Evolutionary conservation across 2,797 vertebrate species (phyloP).

Genomic region (Acrocephalus scirpaceus): DNA sequence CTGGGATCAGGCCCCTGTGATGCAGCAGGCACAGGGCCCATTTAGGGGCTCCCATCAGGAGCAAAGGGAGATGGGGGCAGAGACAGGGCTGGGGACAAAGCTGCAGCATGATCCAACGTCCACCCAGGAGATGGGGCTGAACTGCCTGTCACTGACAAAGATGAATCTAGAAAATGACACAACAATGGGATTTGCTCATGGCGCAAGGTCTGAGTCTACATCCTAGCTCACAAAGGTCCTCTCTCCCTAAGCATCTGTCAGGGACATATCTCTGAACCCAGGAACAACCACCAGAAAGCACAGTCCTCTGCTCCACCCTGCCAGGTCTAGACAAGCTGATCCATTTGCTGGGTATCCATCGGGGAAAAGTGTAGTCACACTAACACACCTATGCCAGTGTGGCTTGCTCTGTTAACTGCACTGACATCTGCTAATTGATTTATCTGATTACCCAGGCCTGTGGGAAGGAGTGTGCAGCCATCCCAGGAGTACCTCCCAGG

Average conservation of each 20-base stretch:
- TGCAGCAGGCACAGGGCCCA: background rate
- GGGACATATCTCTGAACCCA: background rate
- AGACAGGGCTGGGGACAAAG: background rate
- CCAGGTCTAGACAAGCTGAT: background rate
- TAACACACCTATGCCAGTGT: background rate
- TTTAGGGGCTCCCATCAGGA: background rate
- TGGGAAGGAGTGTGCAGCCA: background rate
- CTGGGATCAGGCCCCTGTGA: background rate
- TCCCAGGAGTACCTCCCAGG: slow-evolving; percentile 49
- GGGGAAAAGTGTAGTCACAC: background rate
- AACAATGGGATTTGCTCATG: background rate
- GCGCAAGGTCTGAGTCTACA: background rate
- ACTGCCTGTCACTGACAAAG: background rate
- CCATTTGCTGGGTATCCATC: background rate
- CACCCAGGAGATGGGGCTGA: background rate
- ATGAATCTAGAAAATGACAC: background rate
- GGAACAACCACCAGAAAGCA: background rate
- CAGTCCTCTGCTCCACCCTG: background rate
- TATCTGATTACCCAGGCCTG: slow-evolving; percentile 50
- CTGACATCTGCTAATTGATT: slow-evolving; percentile 66
- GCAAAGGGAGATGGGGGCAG: background rate
- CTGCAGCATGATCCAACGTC: background rate
- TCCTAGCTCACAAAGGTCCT: background rate
- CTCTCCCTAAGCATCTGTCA: background rate
- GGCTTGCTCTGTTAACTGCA: slow-evolving; percentile 37